phyloP scores from a whole-genome alignment of 1,140 invertebrate species.

The Drosophila orosa region DNA sequence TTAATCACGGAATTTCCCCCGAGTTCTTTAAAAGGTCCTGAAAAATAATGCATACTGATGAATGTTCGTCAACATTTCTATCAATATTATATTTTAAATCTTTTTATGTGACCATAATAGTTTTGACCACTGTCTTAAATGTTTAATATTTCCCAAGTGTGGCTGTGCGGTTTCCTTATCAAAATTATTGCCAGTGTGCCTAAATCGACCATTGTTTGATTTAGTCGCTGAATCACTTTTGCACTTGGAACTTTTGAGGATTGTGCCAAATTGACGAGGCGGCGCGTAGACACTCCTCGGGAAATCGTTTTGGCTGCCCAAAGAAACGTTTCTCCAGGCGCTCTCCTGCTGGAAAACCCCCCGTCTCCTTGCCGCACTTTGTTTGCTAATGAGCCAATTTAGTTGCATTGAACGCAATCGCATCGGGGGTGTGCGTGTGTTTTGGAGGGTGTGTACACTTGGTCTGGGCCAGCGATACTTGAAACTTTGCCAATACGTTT shows the following conservation, averaged over 20 bases:
- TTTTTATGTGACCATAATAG: no score
- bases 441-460: constrained; percentile 28
- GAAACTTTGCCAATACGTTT: constrained; percentile 55
- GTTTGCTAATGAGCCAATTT: constrained; percentile 80
- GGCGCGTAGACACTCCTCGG: constrained; percentile 13
- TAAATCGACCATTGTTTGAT: constrained; percentile 49
- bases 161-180: not conserved
- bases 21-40: no score
- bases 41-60: no score
- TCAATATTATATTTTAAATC: no score
- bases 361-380: constrained; percentile 41
- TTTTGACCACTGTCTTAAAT: not conserved
- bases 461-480: constrained; percentile 51
- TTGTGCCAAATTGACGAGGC: constrained; percentile 26
- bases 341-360: constrained; percentile 1
- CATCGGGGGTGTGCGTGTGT: constrained; percentile 25
- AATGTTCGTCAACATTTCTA: no score
- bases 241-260: constrained; percentile 50
- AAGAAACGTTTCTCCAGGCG: constrained; percentile 29
- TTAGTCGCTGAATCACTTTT: constrained; percentile 43
- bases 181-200: constrained; percentile 13
- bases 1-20: no score
- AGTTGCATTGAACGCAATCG: constrained; percentile 75
- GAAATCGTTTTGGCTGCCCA: constrained; percentile 35
- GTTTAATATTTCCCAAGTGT: not conserved